Percentiles rank a stretch among this genome's conserved stretches.
Conservation (phyloP, 92 coral and sea anemone species). For the Montipora capitata region DNA sequence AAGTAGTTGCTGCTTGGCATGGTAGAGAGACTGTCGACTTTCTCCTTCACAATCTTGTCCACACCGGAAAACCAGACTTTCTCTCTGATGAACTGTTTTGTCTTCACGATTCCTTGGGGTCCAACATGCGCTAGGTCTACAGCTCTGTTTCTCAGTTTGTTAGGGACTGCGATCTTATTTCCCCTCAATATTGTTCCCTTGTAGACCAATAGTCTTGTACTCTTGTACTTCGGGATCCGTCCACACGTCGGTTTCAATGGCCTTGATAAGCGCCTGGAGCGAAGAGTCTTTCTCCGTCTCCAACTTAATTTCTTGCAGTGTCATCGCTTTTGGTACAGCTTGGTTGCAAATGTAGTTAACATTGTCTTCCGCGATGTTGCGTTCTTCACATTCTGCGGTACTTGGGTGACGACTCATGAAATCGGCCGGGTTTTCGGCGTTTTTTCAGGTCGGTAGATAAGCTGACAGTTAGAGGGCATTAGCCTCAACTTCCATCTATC, state of each 20-base stretch:
- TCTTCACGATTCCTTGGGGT: slow-evolving; percentile 58
- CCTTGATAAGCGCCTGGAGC: slow-evolving; percentile 45
- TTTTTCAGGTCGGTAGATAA: slow-evolving; percentile 69
- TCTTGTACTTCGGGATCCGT: slow-evolving; percentile 31
- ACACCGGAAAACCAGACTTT: slow-evolving; percentile 60
- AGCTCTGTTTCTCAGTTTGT: background rate
- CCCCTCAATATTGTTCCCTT: slow-evolving; percentile 50
- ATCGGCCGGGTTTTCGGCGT: slow-evolving; percentile 74
- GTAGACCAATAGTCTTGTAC: slow-evolving; percentile 25
- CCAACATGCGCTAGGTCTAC: slow-evolving; percentile 47
- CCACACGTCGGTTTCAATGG: slow-evolving; percentile 64
- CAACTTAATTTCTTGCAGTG: slow-evolving; percentile 46
- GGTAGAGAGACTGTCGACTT: slow-evolving; percentile 33
- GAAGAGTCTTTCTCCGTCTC: slow-evolving; percentile 52
- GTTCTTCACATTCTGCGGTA: slow-evolving; percentile 1
- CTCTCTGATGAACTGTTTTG: slow-evolving; percentile 36
- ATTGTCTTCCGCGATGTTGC: slow-evolving; percentile 49
- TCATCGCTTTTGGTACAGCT: slow-evolving; percentile 70
- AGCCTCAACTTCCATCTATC: slow-evolving; percentile 72
- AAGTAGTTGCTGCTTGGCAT: slow-evolving; percentile 58
- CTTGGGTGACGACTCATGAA: slow-evolving; percentile 75
- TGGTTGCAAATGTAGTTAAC: slow-evolving; percentile 56
- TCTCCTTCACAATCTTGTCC: slow-evolving; percentile 31
- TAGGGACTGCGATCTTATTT: slow-evolving; percentile 30
- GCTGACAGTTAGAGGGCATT: slow-evolving; percentile 61